Evolutionary conservation across 2,888 invertebrate genomes (phyloP).

Genomic region (Onchidella celtica): DNA sequence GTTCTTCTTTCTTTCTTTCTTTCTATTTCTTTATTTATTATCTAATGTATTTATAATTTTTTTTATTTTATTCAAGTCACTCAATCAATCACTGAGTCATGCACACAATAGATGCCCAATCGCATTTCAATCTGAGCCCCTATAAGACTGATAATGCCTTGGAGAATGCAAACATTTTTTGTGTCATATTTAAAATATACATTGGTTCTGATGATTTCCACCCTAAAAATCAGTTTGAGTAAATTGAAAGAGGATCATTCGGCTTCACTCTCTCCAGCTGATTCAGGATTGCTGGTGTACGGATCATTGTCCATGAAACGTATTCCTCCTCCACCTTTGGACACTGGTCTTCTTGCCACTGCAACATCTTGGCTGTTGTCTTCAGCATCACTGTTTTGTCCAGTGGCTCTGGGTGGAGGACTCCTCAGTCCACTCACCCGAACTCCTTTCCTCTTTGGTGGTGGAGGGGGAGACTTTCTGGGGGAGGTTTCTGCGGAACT

Average conservation of each 20-base stretch:
- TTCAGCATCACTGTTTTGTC: neutral
- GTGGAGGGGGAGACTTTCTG: neutral
- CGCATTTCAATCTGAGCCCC: no score
- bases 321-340: constrained; percentile 28
- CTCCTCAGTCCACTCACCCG: constrained; percentile 2
- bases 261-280: constrained; percentile 31
- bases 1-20: no score
- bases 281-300: constrained; percentile 40
- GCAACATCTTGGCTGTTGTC: neutral
- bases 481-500: neutral
- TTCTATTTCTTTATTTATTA: no score
- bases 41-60: no score
- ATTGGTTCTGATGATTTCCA: no score
- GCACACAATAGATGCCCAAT: no score
- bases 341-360: neutral
- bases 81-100: no score
- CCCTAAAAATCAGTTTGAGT: neutral
- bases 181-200: no score
- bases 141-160: no score
- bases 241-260: neutral
- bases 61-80: no score
- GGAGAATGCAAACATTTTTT: no score
- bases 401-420: neutral
- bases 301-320: constrained; percentile 33
- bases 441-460: constrained; percentile 15